Percentiles rank a stretch among this genome's conserved stretches.
phyloP scores from a whole-genome alignment of 2,113 vertebrate species.

The Myanophis thanlyinensis region DNA sequence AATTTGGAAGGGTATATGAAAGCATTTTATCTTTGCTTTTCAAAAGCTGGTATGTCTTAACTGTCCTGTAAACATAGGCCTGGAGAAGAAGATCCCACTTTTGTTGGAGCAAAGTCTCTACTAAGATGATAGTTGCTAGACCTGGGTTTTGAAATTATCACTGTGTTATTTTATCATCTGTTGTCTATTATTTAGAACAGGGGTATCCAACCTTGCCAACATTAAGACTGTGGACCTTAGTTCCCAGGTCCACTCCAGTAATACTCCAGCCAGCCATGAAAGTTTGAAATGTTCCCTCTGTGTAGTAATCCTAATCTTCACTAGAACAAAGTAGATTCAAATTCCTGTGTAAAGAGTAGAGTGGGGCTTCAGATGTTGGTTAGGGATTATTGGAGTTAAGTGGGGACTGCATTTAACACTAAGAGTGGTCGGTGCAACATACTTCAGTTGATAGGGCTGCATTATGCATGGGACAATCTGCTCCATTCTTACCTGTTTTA shows the following conservation, averaged over 20 bases:
- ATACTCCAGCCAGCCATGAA: background rate
- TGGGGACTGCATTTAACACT: background rate
- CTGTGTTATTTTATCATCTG: background rate
- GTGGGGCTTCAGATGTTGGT: background rate
- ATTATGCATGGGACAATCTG: background rate
- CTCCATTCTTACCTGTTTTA: background rate
- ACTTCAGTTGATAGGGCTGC: background rate
- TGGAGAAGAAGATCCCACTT: background rate
- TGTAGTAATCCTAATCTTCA: background rate
- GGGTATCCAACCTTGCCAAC: background rate
- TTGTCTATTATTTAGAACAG: background rate
- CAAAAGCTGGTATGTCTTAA: background rate
- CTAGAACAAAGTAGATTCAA: background rate
- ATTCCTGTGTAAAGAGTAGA: background rate
- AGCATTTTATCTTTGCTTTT: background rate
- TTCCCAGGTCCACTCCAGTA: too few species aligned
- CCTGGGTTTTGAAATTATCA: background rate
- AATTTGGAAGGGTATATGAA: background rate
- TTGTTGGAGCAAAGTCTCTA: background rate
- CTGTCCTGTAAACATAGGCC: background rate
- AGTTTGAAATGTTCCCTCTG: background rate
- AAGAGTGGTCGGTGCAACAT: background rate
- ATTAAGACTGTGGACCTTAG: background rate
- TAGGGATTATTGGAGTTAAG: background rate
- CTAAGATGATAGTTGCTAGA: background rate